Conservation (phyloP, 2,797 vertebrate genomes). For the Acanthis flammea region DNA sequence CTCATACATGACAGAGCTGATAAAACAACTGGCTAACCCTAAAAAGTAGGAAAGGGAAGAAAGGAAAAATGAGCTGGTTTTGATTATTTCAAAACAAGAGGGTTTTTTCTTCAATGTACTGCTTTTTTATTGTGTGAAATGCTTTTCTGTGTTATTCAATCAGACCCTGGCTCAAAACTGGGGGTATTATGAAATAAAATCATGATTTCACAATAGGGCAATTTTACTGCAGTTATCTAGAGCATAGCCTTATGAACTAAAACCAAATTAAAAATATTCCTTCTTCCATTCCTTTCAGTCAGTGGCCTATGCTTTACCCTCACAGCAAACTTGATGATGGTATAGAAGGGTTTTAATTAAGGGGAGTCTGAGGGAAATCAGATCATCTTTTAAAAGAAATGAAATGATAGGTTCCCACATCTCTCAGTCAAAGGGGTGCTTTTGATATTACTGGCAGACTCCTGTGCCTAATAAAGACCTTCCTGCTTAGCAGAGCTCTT, state of each 20-base stretch:
- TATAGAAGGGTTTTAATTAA: not conserved
- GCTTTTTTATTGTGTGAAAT: not conserved
- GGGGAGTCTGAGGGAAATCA: not conserved
- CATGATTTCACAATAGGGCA: not conserved
- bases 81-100: not conserved
- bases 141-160: not conserved
- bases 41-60: not conserved
- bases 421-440: not conserved
- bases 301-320: not conserved
- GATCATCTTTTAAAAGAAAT: not conserved
- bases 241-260: not conserved
- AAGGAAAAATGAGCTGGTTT: not conserved
- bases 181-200: not conserved
- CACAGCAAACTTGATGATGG: not conserved
- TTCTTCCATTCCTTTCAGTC: not conserved
- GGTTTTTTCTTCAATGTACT: not conserved
- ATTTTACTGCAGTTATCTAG: not conserved
- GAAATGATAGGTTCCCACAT: not conserved
- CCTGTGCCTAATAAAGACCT: slow-evolving; percentile 57
- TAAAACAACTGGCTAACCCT: not conserved
- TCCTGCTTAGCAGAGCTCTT: slow-evolving; percentile 61
- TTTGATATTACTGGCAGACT: slow-evolving; percentile 33
- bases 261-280: not conserved
- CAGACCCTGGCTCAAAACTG: not conserved
- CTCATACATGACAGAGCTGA: not conserved